phyloP scores from a whole-genome alignment of 2,113 vertebrate genomes.

The Propithecus coquereli region DNA sequence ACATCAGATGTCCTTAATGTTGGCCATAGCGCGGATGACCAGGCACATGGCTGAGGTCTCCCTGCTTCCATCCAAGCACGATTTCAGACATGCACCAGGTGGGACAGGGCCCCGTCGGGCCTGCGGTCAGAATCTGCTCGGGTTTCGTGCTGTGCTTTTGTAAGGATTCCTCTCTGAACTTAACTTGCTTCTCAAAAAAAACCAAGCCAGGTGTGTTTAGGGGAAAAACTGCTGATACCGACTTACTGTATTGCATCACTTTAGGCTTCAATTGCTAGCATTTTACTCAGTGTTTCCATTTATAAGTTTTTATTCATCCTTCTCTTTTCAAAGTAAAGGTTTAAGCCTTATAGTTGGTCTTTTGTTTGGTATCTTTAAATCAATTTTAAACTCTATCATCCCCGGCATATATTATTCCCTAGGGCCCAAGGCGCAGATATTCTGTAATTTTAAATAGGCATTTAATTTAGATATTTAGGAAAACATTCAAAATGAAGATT shows the following conservation, averaged over 20 bases:
- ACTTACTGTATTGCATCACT: fast-evolving
- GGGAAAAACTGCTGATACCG: fast-evolving
- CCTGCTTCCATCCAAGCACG: background rate
- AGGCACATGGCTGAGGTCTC: background rate
- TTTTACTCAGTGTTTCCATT: background rate
- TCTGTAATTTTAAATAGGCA: background rate
- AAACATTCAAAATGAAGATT: background rate
- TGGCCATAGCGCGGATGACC: background rate
- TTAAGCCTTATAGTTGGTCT: background rate
- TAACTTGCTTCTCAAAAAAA: background rate
- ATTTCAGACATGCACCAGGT: background rate
- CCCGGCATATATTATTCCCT: background rate
- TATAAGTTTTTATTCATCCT: background rate
- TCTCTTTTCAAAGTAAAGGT: background rate
- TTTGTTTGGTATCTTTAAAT: background rate
- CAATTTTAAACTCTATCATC: background rate
- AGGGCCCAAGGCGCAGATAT: background rate
- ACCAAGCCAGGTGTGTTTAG: background rate
- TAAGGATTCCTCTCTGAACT: background rate
- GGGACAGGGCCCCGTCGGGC: fast-evolving
- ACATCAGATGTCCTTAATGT: background rate
- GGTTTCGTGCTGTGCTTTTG: background rate
- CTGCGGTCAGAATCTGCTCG: background rate
- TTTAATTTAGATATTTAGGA: background rate
- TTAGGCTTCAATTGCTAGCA: background rate